Evolutionary conservation across 2,888 invertebrate genomes (phyloP).

Genomic region (Platycheirus albimanus): DNA sequence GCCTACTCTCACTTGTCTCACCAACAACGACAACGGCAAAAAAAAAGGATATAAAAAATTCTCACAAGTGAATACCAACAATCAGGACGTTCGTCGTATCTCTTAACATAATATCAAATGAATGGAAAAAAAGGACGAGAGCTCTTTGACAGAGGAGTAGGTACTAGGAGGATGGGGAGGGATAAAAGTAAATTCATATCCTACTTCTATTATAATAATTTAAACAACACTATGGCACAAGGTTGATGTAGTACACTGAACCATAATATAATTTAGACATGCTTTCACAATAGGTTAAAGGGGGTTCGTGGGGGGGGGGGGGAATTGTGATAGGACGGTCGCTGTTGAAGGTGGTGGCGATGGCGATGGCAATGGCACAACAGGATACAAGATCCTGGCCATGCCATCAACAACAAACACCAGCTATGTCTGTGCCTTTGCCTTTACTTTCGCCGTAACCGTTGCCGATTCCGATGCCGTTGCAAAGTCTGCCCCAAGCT

Average conservation of each 20-base stretch:
- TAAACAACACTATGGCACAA: conserved; percentile 69
- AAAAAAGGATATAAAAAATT: background rate
- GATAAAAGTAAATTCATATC: conserved; percentile 65
- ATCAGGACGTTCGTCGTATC: conserved; percentile 40
- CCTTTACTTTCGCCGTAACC: no score
- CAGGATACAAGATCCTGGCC: conserved; percentile 31
- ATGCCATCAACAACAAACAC: conserved; percentile 12
- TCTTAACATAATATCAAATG: conserved; percentile 56
- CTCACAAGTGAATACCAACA: conserved; percentile 52
- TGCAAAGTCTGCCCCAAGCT: background rate
- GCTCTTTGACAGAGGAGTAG: background rate
- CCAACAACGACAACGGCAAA: no score
- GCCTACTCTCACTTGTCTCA: no score
- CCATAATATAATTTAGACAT: conserved; percentile 69
- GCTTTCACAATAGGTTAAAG: conserved; percentile 25
- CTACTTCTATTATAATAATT: conserved; percentile 70
- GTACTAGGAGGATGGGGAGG: no score
- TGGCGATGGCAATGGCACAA: background rate
- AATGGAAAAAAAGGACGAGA: conserved; percentile 25
- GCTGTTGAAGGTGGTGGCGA: background rate
- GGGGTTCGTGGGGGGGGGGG: background rate
- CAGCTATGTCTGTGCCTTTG: background rate
- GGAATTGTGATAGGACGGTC: background rate
- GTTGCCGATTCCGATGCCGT: no score
- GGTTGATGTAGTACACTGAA: conserved; percentile 70